Evolutionary conservation across 1,140 invertebrate genomes (phyloP).

Genomic region (Euborellia annulipes): DNA sequence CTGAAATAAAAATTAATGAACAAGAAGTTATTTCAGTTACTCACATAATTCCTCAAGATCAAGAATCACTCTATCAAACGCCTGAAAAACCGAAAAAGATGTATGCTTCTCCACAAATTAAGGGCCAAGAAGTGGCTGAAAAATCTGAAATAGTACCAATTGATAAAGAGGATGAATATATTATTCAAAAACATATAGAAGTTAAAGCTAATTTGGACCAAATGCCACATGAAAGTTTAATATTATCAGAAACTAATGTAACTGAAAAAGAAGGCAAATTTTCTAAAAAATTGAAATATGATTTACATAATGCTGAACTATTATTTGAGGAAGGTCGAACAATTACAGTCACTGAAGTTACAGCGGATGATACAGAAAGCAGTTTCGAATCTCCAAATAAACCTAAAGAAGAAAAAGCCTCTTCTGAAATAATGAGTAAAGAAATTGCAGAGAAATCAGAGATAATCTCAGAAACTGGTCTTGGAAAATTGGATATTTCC

Average conservation of each 20-base stretch:
- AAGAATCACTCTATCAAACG: neutral
- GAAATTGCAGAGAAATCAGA: slow-evolving; percentile 27
- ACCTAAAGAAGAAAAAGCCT: slow-evolving; percentile 25
- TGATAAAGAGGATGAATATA: no score
- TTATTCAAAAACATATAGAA: no score
- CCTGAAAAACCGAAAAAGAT: slow-evolving; percentile 6
- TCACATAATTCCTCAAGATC: slow-evolving; percentile 3
- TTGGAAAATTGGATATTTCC: slow-evolving; percentile 1
- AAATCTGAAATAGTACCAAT: slow-evolving; percentile 8
- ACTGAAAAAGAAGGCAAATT: slow-evolving; percentile 17
- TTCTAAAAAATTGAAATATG: slow-evolving; percentile 9
- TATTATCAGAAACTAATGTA: slow-evolving; percentile 13
- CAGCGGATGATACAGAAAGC: slow-evolving; percentile 16
- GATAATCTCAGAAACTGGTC: slow-evolving; percentile 22
- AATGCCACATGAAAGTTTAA: slow-evolving; percentile 14
- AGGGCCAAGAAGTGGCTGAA: slow-evolving; percentile 11
- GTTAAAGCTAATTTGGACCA: slow-evolving; percentile 21
- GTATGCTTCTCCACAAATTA: slow-evolving; percentile 3
- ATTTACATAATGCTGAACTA: slow-evolving; percentile 15
- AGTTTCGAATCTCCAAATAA: slow-evolving; percentile 15
- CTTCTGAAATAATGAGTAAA: slow-evolving; percentile 26
- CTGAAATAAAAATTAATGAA: slow-evolving; percentile 10
- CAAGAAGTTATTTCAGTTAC: slow-evolving; percentile 3
- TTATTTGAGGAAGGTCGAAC: slow-evolving; percentile 17
- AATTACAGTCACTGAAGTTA: slow-evolving; percentile 19